Percentiles rank a stretch among this genome's conserved stretches.
Evolutionary conservation across 2,797 vertebrate species (phyloP).

Genomic region (Vireo griseus): DNA sequence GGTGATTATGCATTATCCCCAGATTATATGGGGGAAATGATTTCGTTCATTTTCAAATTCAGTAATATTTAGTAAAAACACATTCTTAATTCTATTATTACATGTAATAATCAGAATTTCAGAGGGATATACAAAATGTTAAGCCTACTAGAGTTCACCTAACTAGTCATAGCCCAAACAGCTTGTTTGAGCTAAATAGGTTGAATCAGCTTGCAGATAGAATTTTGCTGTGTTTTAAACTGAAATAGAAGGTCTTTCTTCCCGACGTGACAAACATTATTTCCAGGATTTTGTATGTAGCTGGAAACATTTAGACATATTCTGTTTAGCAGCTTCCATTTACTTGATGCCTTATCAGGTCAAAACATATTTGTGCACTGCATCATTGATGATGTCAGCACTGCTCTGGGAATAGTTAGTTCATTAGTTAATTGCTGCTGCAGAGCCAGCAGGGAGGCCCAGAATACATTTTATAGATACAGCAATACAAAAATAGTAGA

Average conservation of each 20-base stretch:
- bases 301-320: background rate
- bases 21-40: accelerated
- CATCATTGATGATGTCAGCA: slow-evolving; percentile 55
- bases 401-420: slow-evolving; percentile 51
- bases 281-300: background rate
- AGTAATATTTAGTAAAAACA: background rate
- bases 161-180: background rate
- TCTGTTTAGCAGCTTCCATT: slow-evolving; percentile 26
- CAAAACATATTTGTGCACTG: slow-evolving; percentile 49
- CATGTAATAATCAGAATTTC: background rate
- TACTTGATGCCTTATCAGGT: slow-evolving; percentile 44
- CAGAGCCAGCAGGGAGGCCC: slow-evolving; percentile 58
- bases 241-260: background rate
- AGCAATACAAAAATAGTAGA: slow-evolving; percentile 61
- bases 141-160: background rate
- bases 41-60: background rate
- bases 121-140: background rate
- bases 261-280: background rate
- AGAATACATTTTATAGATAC: slow-evolving; percentile 65
- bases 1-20: background rate
- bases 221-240: background rate
- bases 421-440: slow-evolving; percentile 67
- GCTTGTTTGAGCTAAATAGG: background rate
- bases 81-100: background rate
- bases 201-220: background rate